Evolutionary conservation across 92 coral and sea anemone species (phyloP).

Genomic region (Anthopleura xanthogrammica): DNA sequence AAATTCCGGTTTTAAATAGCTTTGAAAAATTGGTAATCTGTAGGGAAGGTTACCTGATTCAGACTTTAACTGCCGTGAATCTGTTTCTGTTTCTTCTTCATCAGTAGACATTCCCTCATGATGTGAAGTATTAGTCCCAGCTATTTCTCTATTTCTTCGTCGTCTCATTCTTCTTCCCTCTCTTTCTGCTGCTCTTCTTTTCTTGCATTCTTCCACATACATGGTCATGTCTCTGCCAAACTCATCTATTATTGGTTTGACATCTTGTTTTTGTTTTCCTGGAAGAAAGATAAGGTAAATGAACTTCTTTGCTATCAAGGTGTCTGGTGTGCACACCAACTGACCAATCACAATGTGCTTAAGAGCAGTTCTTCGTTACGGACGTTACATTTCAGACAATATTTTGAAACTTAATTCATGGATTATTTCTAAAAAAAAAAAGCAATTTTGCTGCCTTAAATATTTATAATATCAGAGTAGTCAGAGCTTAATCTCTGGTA

Average conservation of each 20-base stretch:
- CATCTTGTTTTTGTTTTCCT: constrained; percentile 49
- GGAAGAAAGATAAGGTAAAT: not conserved
- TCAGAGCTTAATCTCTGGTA: too few relatives aligned
- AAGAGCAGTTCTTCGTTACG: too few relatives aligned
- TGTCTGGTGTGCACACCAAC: too few relatives aligned
- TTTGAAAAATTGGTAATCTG: not conserved
- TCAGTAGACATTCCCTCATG: constrained; percentile 98
- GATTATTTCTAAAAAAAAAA: too few relatives aligned
- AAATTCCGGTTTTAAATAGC: not conserved
- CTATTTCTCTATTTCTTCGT: constrained; percentile 75
- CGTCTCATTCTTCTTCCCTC: constrained; percentile 94
- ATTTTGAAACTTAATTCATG: too few relatives aligned
- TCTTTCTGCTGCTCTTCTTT: constrained; percentile 87
- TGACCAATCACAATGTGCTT: not conserved
- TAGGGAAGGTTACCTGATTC: constrained; percentile 68
- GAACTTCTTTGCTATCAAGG: too few relatives aligned
- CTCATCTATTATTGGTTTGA: constrained; percentile 56
- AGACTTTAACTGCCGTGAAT: constrained; percentile 71
- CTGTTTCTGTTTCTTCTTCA: constrained; percentile 95
- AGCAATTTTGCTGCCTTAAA: too few relatives aligned
- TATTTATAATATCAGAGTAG: too few relatives aligned
- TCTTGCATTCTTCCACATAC: constrained; percentile 68
- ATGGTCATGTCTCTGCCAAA: constrained; percentile 70
- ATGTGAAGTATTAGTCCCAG: constrained; percentile 44
- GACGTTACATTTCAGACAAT: too few relatives aligned